A percentile compares a stretch with the other conserved stretches of the same genome.
These are phyloP conservation scores for Mythimna lalbum DNA, from an alignment of 2,888 invertebrate genomes.

Conservation along the genomic window DNA sequence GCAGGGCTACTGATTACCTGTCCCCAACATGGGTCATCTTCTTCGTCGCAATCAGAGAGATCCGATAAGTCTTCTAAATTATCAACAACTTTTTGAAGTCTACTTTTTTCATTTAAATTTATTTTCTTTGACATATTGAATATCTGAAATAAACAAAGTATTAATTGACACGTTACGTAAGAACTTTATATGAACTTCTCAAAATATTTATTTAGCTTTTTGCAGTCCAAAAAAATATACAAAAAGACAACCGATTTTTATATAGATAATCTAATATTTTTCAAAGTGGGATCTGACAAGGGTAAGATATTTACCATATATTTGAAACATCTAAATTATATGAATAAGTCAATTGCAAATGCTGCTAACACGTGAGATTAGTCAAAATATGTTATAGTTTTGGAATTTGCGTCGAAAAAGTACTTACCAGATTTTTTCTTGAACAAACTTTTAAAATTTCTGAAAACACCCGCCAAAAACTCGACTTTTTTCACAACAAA, in stretches of 20 bases:
- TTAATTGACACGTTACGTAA: slow-evolving; percentile 9
- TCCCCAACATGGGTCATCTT: slow-evolving; percentile 29
- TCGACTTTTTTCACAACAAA: slow-evolving; percentile 2
- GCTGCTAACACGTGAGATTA: slow-evolving; percentile 6
- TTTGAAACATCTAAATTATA: slow-evolving; percentile 1
- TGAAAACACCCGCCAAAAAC: slow-evolving; percentile 10
- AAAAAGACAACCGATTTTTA: too few relatives aligned
- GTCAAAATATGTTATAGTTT: neutral
- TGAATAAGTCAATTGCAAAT: slow-evolving; percentile 4
- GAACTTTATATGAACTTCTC: neutral
- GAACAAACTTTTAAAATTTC: slow-evolving; percentile 7
- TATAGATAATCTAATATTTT: too few relatives aligned
- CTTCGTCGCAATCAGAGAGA: slow-evolving; percentile 18
- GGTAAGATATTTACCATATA: too few relatives aligned
- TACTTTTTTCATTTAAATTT: slow-evolving; percentile 18
- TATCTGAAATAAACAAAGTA: slow-evolving; percentile 5
- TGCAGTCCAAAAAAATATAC: too few relatives aligned
- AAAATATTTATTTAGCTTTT: too few relatives aligned
- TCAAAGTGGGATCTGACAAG: too few relatives aligned
- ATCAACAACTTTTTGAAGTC: slow-evolving; percentile 20
- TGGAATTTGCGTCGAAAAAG: neutral
- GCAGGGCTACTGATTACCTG: slow-evolving; percentile 17
- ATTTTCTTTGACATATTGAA: slow-evolving; percentile 16
- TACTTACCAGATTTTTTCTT: slow-evolving; percentile 6
- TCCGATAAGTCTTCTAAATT: slow-evolving; percentile 5